Percentiles rank a stretch among this genome's conserved stretches.
Conservation (phyloP, 2,888 invertebrate species). For the Anodontia alba region DNA sequence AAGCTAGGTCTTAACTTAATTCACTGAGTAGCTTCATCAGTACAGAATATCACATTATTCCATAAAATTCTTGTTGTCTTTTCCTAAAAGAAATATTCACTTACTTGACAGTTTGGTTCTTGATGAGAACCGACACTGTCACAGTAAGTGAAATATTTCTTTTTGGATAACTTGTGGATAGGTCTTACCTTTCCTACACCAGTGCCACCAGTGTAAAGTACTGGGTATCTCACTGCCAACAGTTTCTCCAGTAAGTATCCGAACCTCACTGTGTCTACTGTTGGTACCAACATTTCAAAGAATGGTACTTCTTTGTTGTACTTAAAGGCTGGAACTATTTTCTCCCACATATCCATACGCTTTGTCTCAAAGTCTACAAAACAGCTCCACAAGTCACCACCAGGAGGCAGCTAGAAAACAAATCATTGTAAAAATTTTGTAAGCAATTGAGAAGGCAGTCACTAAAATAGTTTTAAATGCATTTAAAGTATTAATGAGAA, state of each 20-base stretch:
- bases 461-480: background rate
- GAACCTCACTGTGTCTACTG: slow-evolving; percentile 95
- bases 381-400: slow-evolving; percentile 91
- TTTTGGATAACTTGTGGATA: too few species aligned
- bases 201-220: slow-evolving; percentile 95
- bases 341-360: slow-evolving; percentile 91
- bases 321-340: slow-evolving; percentile 90
- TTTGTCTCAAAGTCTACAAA: slow-evolving; percentile 90
- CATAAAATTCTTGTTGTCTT: too few species aligned
- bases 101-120: too few species aligned
- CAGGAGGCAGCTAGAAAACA: slow-evolving; percentile 88
- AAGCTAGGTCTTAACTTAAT: too few species aligned
- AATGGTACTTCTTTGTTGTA: slow-evolving; percentile 91
- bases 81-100: too few species aligned
- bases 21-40: too few species aligned
- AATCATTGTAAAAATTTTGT: too few species aligned
- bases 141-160: too few species aligned
- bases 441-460: too few species aligned
- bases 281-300: slow-evolving; percentile 96
- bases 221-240: slow-evolving; percentile 90
- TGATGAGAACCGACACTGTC: too few species aligned
- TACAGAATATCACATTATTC: too few species aligned
- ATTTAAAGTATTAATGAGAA: too few species aligned
- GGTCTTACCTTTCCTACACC: slow-evolving; percentile 92
- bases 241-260: slow-evolving; percentile 92